Conservation (phyloP, 2,888 invertebrate species). For the Amaurobius ferox region DNA sequence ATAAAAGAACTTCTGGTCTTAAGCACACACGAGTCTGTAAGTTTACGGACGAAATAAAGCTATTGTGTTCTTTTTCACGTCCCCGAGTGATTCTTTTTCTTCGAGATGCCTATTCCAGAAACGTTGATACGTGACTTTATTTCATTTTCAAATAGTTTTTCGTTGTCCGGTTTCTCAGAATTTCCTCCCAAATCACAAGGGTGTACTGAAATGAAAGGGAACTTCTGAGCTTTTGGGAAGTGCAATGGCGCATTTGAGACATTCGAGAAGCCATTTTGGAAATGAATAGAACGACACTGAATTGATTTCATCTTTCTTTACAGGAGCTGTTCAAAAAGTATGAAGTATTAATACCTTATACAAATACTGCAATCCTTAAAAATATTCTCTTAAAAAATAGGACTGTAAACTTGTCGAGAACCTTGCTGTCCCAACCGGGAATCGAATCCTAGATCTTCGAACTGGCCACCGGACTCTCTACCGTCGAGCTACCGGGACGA, state of each 20-base stretch:
- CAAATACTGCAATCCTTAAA: too few relatives aligned
- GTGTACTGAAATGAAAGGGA: background rate
- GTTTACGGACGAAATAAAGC: constrained; percentile 18
- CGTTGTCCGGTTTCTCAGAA: background rate
- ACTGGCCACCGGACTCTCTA: too few relatives aligned
- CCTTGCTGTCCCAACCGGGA: too few relatives aligned
- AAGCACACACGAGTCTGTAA: background rate
- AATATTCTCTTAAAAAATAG: too few relatives aligned
- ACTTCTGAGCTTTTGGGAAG: background rate
- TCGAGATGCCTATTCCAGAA: constrained; percentile 28
- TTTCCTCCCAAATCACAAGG: background rate
- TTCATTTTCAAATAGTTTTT: constrained; percentile 35
- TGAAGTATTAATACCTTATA: too few relatives aligned
- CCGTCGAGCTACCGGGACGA: too few relatives aligned
- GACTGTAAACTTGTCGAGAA: too few relatives aligned
- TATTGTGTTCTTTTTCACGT: constrained; percentile 14
- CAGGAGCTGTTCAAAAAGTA: too few relatives aligned
- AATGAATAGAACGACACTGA: background rate
- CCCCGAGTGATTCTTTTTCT: background rate
- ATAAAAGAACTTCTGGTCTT: too few relatives aligned
- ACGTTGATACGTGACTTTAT: constrained; percentile 50
- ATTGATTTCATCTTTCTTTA: too few relatives aligned
- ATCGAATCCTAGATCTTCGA: too few relatives aligned
- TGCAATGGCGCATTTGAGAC: background rate
- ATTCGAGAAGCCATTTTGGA: background rate